A percentile compares a stretch with the other conserved stretches of the same genome.
Evolutionary conservation across 2,888 invertebrate genomes (phyloP).

Genomic region (Cryptus viduatorius): DNA sequence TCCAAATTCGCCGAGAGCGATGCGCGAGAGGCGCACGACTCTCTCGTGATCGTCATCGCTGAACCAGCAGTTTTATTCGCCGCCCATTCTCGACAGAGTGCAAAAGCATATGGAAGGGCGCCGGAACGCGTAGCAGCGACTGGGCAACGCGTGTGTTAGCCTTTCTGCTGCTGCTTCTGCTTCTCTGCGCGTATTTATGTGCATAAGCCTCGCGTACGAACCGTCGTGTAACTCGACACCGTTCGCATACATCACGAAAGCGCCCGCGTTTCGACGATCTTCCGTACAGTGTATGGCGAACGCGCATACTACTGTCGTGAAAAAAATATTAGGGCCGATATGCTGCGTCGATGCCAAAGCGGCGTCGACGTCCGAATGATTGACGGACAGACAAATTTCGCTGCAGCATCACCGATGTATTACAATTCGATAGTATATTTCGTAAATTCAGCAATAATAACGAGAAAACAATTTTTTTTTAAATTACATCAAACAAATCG

Average conservation of each 20-base stretch:
- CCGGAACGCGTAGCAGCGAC: slow-evolving; percentile 31
- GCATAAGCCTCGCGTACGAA: slow-evolving; percentile 77
- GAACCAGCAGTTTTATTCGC: slow-evolving; percentile 42
- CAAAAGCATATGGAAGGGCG: slow-evolving; percentile 58
- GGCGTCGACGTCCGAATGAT: background rate
- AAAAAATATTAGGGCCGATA: background rate
- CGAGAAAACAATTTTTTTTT: no score
- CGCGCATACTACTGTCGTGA: slow-evolving; percentile 18
- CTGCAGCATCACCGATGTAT: background rate
- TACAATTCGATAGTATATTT: background rate
- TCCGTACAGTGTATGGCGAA: slow-evolving; percentile 20
- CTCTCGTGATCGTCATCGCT: slow-evolving; percentile 43
- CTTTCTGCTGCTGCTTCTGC: slow-evolving; percentile 50
- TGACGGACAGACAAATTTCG: background rate
- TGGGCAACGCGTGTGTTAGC: slow-evolving; percentile 23
- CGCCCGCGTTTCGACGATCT: slow-evolving; percentile 62
- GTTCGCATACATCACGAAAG: slow-evolving; percentile 71
- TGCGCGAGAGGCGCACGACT: slow-evolving; percentile 29
- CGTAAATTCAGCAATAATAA: no score
- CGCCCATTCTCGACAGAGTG: slow-evolving; percentile 29
- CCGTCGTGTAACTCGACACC: slow-evolving; percentile 80
- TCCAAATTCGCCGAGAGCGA: slow-evolving; percentile 48
- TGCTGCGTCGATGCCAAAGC: slow-evolving; percentile 5
- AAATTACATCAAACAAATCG: no score
- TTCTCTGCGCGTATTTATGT: slow-evolving; percentile 75